These are phyloP conservation scores for Dromaius novaehollandiae DNA, from an alignment of 2,113 vertebrate genomes.

Conservation along the genomic window DNA sequence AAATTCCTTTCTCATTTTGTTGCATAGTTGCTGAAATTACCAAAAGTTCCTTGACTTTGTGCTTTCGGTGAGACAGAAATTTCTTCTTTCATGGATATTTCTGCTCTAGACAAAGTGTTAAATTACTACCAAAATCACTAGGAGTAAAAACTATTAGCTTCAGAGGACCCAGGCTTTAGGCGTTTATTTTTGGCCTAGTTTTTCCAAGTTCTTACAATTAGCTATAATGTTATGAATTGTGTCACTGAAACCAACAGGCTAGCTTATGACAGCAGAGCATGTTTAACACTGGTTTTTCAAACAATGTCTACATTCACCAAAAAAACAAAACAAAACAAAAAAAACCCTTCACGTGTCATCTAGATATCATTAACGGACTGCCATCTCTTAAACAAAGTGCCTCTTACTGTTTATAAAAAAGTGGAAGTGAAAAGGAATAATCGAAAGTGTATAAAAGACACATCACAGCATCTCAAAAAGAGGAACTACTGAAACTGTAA, in stretches of 20 bases:
- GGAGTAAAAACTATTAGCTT: background rate
- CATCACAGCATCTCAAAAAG: background rate
- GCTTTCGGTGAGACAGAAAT: background rate
- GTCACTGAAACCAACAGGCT: background rate
- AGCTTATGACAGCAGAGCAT: background rate
- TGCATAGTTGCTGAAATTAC: background rate
- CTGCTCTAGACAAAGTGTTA: background rate
- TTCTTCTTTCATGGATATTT: background rate
- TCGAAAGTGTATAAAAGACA: background rate
- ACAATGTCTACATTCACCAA: background rate
- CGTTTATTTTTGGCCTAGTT: background rate
- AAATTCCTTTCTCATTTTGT: background rate
- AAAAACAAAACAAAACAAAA: background rate
- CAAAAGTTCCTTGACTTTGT: background rate
- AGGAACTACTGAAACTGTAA: background rate
- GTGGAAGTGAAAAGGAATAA: background rate
- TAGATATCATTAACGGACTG: background rate
- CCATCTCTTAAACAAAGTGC: background rate
- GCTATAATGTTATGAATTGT: background rate
- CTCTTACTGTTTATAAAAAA: background rate
- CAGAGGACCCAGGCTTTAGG: background rate
- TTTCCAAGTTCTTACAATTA: background rate
- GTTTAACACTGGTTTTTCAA: background rate
- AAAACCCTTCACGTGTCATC: background rate
- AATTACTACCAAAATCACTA: background rate